Conservation (phyloP, 2,888 invertebrate species). For the Rotaria socialis region DNA sequence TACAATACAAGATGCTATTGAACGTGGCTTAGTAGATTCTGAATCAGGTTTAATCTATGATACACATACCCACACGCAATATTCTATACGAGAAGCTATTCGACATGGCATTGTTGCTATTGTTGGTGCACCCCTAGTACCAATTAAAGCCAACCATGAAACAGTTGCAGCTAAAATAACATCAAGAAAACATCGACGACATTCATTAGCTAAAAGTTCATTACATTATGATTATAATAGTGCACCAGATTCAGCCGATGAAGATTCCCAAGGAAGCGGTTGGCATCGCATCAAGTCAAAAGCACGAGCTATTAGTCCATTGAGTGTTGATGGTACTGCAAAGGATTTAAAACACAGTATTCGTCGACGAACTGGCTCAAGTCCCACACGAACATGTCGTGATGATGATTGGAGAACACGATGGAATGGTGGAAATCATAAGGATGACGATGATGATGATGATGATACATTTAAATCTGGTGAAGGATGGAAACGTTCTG, state of each 20-base stretch:
- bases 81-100: slow-evolving; percentile 45
- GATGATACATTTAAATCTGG: neutral
- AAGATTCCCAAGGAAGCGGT: neutral
- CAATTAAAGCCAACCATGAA: slow-evolving; percentile 41
- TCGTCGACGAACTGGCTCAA: slow-evolving; percentile 17
- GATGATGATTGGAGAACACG: slow-evolving; percentile 31
- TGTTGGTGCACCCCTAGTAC: slow-evolving; percentile 44
- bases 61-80: slow-evolving; percentile 23
- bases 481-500: neutral
- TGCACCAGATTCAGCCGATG: slow-evolving; percentile 35
- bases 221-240: slow-evolving; percentile 36
- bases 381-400: neutral
- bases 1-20: slow-evolving; percentile 40
- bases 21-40: slow-evolving; percentile 40
- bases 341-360: neutral
- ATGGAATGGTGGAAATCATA: neutral
- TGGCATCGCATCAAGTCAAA: neutral
- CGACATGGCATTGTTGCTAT: slow-evolving; percentile 43
- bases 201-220: slow-evolving; percentile 35
- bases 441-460: neutral
- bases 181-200: slow-evolving; percentile 39
- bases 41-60: slow-evolving; percentile 44
- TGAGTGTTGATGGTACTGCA: neutral
- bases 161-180: slow-evolving; percentile 44
- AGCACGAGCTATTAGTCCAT: neutral